These are phyloP conservation scores for Meloidogyne hapla DNA, from an alignment of 1,140 invertebrate species.

Conservation along the genomic window DNA sequence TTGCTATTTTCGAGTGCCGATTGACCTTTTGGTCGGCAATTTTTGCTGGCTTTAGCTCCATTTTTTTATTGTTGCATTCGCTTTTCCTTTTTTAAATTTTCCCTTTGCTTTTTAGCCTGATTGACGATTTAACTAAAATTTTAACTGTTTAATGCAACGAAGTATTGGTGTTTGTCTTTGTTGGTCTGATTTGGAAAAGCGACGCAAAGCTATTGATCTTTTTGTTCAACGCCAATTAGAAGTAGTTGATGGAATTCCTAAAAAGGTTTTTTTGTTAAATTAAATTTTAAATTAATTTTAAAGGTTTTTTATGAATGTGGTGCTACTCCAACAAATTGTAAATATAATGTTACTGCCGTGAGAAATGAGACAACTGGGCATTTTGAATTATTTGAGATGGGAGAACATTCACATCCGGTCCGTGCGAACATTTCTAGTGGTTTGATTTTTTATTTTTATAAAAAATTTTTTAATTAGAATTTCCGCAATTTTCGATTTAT, in stretches of 20 bases:
- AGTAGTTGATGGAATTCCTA: slow-evolving; percentile 5
- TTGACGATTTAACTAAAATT: too few relatives aligned
- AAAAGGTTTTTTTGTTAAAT: neutral
- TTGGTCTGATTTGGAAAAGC: neutral
- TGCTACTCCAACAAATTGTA: neutral
- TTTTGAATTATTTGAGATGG: neutral
- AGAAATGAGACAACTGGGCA: neutral
- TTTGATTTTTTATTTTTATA: neutral
- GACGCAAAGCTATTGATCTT: neutral
- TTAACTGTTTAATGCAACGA: neutral
- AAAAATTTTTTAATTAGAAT: too few relatives aligned
- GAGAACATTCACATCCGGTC: neutral
- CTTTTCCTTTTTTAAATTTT: too few relatives aligned
- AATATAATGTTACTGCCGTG: neutral
- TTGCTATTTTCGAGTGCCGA: too few relatives aligned
- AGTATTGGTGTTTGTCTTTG: slow-evolving; percentile 5
- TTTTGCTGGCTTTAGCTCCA: too few relatives aligned
- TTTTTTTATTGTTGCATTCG: too few relatives aligned
- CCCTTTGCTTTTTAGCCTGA: too few relatives aligned
- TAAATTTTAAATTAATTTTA: neutral
- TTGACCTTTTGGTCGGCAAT: too few relatives aligned
- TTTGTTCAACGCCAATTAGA: neutral
- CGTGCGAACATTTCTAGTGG: neutral
- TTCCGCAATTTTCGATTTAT: too few relatives aligned
- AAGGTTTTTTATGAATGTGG: slow-evolving; percentile 5